Conservation (phyloP, 2,888 invertebrate genomes). For the Noctua fimbriata region DNA sequence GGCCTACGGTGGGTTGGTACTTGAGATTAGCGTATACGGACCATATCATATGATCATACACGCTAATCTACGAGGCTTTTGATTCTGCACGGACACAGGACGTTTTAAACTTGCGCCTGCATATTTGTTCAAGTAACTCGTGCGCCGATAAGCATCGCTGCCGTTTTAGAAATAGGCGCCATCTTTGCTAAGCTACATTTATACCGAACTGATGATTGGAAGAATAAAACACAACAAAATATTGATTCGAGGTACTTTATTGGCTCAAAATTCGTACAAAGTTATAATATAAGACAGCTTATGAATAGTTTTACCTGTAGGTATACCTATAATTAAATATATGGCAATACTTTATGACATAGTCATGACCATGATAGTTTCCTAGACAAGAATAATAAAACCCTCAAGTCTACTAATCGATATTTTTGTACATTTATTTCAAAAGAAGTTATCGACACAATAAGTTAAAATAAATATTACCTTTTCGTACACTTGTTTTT, state of each 20-base stretch:
- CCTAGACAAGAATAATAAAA: slow-evolving; percentile 10
- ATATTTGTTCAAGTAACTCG: slow-evolving; percentile 1
- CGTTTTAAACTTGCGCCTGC: slow-evolving; percentile 1
- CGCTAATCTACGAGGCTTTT: too few species aligned
- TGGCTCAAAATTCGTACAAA: slow-evolving; percentile 62
- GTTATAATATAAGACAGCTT: slow-evolving; percentile 29
- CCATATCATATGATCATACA: too few species aligned
- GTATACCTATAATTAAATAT: slow-evolving; percentile 12
- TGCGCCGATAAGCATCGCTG: background rate
- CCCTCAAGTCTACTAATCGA: slow-evolving; percentile 9
- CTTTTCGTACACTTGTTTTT: slow-evolving; percentile 28
- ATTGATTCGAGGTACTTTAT: slow-evolving; percentile 70
- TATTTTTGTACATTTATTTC: slow-evolving; percentile 51
- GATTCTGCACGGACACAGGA: background rate
- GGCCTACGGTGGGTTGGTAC: too few species aligned
- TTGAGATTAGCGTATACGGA: too few species aligned
- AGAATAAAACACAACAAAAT: slow-evolving; percentile 15
- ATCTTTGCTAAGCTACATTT: background rate
- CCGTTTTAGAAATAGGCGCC: too few species aligned
- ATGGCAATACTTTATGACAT: slow-evolving; percentile 55
- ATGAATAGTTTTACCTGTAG: slow-evolving; percentile 13
- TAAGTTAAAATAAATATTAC: slow-evolving; percentile 57
- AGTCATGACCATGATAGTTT: slow-evolving; percentile 3
- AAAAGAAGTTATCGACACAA: slow-evolving; percentile 10
- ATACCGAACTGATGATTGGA: background rate